These are phyloP conservation scores for Pristionchus pacificus DNA, from an alignment of 1,140 invertebrate genomes.

Conservation along the genomic window DNA sequence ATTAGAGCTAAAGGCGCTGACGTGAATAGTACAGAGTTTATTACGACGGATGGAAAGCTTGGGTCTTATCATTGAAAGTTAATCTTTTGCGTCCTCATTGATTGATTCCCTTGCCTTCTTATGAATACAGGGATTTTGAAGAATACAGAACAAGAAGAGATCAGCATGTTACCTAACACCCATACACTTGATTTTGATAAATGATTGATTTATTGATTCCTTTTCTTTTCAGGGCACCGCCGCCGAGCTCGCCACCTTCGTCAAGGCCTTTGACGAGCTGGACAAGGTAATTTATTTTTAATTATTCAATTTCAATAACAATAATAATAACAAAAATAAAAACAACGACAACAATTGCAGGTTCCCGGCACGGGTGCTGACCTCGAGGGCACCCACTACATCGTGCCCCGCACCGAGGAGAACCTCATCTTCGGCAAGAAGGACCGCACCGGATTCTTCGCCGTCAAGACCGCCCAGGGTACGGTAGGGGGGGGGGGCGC, in stretches of 20 bases:
- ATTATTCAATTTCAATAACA: no score
- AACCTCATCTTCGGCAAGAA: constrained; percentile 58
- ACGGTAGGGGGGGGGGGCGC: no score
- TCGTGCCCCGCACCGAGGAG: constrained; percentile 54
- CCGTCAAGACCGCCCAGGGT: constrained; percentile 52
- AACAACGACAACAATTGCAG: no score
- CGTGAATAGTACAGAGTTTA: background rate
- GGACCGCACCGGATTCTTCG: constrained; percentile 52
- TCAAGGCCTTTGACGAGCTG: constrained; percentile 42
- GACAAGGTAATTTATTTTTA: no score
- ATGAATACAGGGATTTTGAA: background rate
- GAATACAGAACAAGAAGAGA: background rate
- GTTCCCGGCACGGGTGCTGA: constrained; percentile 50
- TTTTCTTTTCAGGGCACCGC: constrained; percentile 50
- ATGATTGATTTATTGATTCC: background rate
- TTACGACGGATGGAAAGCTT: background rate
- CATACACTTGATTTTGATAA: no score
- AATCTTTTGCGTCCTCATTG: background rate
- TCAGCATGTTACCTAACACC: background rate
- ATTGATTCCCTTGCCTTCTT: background rate
- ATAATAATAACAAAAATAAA: no score
- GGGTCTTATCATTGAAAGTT: background rate
- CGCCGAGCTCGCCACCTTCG: constrained; percentile 46
- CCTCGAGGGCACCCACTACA: constrained; percentile 52
- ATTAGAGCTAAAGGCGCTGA: no score